Evolutionary conservation across 1,140 invertebrate species (phyloP).

Genomic region (Plectrocnemia conspersa): DNA sequence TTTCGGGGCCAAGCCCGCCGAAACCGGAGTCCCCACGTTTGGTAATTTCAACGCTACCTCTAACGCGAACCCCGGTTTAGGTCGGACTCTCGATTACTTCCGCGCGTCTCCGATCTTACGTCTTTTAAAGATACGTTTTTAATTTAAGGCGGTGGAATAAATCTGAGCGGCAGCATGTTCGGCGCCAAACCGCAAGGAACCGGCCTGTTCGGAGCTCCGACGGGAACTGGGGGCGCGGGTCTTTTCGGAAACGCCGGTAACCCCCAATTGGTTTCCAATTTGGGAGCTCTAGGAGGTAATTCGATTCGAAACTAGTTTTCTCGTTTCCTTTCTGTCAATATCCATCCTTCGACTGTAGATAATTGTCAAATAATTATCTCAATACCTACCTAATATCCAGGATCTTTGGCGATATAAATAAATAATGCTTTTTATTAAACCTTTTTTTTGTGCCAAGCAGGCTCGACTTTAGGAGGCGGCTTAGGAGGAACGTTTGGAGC

Average conservation of each 20-base stretch:
- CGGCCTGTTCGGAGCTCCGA: slow-evolving; percentile 11
- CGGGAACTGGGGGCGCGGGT: neutral
- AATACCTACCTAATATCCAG: no score
- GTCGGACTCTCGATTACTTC: slow-evolving; percentile 8
- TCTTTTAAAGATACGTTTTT: slow-evolving; percentile 1
- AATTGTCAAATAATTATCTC: no score
- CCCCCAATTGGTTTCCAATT: slow-evolving; percentile 15
- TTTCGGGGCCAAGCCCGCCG: slow-evolving; percentile 46
- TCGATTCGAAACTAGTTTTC: no score
- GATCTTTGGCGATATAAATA: no score
- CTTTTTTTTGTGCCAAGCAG: no score
- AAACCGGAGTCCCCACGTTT: slow-evolving; percentile 43
- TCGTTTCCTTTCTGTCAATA: no score
- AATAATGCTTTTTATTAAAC: no score
- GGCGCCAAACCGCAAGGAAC: slow-evolving; percentile 22
- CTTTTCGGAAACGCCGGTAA: slow-evolving; percentile 18
- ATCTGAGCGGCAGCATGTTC: slow-evolving; percentile 27
- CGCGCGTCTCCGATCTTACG: neutral
- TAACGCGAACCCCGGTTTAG: slow-evolving; percentile 36
- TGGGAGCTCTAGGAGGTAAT: no score
- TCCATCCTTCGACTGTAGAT: no score
- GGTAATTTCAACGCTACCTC: slow-evolving; percentile 36
- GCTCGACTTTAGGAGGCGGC: slow-evolving; percentile 7
- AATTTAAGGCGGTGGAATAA: slow-evolving; percentile 21
- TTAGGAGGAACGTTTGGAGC: slow-evolving; percentile 25